Conservation (phyloP, 2,113 vertebrate species). For the Phalacrocorax aristotelis region DNA sequence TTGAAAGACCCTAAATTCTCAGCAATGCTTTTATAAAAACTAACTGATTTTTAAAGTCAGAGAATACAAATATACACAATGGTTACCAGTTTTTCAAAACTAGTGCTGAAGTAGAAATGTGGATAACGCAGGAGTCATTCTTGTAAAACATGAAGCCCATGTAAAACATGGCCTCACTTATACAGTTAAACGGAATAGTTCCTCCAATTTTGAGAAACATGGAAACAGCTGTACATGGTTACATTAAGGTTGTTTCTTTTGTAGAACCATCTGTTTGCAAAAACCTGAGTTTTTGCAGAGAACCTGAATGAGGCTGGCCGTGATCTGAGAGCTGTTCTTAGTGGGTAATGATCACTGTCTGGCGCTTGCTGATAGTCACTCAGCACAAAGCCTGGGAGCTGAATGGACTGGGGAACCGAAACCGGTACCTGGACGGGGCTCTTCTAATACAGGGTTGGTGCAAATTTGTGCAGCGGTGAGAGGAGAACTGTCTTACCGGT, state of each 20-base stretch:
- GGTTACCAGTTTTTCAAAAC: background rate
- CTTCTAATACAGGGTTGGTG: background rate
- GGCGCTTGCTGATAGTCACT: background rate
- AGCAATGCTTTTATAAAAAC: background rate
- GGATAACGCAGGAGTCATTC: background rate
- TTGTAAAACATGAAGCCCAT: background rate
- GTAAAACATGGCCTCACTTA: background rate
- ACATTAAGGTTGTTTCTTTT: background rate
- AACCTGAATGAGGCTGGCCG: background rate
- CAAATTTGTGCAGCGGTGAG: background rate
- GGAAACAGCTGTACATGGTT: background rate
- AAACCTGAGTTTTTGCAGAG: background rate
- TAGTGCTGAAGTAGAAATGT: background rate
- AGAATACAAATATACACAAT: background rate
- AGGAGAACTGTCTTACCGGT: background rate
- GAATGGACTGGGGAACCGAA: background rate
- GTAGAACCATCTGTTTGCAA: background rate
- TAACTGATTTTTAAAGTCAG: background rate
- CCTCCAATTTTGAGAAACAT: background rate
- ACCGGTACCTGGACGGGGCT: background rate
- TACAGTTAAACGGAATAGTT: background rate
- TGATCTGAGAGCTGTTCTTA: background rate
- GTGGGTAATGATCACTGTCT: background rate
- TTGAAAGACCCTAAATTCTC: conserved; percentile 39
- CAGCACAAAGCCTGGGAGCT: background rate